Evolutionary conservation across 2,113 vertebrate genomes (phyloP).

Genomic region (Stegastes partitus): DNA sequence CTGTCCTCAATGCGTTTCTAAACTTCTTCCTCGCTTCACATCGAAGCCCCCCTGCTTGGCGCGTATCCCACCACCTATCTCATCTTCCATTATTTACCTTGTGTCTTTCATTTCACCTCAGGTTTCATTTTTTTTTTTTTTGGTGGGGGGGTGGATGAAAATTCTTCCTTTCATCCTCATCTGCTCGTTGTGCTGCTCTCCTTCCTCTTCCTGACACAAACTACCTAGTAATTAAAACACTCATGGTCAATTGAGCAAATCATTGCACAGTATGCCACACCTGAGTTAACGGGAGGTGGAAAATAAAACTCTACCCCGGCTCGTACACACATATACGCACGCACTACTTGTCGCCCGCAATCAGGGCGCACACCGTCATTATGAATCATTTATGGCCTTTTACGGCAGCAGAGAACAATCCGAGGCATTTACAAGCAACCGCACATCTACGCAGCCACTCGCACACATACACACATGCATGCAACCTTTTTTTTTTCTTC

Average conservation of each 20-base stretch:
- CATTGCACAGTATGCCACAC: slow-evolving; percentile 61
- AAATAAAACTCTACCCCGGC: neutral
- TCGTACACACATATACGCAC: neutral
- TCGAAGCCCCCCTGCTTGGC: neutral
- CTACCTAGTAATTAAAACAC: slow-evolving; percentile 67
- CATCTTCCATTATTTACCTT: neutral
- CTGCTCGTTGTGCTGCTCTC: neutral
- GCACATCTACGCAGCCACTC: slow-evolving; percentile 37
- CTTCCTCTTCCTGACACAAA: slow-evolving; percentile 23
- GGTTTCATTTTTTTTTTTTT: neutral
- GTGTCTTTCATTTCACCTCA: slow-evolving; percentile 1
- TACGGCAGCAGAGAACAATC: slow-evolving; percentile 55
- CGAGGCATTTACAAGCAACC: slow-evolving; percentile 73
- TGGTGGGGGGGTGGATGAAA: neutral
- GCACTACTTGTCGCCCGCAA: slow-evolving; percentile 10
- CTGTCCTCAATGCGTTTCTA: slow-evolving; percentile 39
- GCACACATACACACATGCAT: slow-evolving; percentile 27
- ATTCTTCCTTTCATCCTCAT: neutral
- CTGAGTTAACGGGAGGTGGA: slow-evolving; percentile 5
- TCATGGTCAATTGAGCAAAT: slow-evolving; percentile 64
- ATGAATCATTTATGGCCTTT: slow-evolving; percentile 59
- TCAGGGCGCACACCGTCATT: slow-evolving; percentile 43
- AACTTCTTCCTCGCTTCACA: slow-evolving; percentile 13
- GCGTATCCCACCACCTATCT: slow-evolving; percentile 1
- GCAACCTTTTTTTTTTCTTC: slow-evolving; percentile 8